Evolutionary conservation across 1,140 invertebrate genomes (phyloP), one percentile per base, ranked within the genome.

Genomic region (Trichomalopsis sarcophagae): DNA sequence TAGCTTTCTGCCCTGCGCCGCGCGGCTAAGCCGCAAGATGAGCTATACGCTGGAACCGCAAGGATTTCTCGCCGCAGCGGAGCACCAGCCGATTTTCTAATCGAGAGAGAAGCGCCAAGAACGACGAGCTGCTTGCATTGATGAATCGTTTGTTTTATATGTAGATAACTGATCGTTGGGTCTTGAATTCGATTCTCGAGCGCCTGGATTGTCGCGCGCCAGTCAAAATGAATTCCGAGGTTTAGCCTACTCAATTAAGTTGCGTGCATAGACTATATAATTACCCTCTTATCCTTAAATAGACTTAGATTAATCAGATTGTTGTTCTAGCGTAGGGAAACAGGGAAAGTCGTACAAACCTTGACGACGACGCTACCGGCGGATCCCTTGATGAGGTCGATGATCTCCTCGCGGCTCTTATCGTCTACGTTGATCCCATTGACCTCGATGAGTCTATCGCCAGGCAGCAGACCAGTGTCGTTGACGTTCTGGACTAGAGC

Each of bases 381-480:
- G 68, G 97, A 98, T 75, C 96, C 96, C 87, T 97, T 97, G 87
- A 99, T 98, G 88, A 98, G 94, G 90, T 99, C 97, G 87, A 99
- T 98, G 84, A 99, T 97, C 89, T 98, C 97, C 91, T 99, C 98
- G 47, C 98, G 94, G 23, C 95, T 95, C 90, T 97, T 96, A 71
- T 96, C 96, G 90, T 98, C 97, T 0, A 99, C 97, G 84, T 95
- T 95, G 55, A 96, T 95, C 33, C 96, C 96, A 91, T 99, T 98
- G 11, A 99, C 97, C 94, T 98, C 97, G 84, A 99, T 94, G 0
- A 99, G 94, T 89, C 97, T 95, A 93, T 99, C 98, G 13, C 98
- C 98, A 62, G 98, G 98, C 73, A 99, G 91, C 14, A 99, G 94
- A n/a, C 96, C 97, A 30, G 97, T 97, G 84, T 97, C 96, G 91